Evolutionary conservation across 2,888 invertebrate species (phyloP).

Genomic region (Tenthredo distinguenda): DNA sequence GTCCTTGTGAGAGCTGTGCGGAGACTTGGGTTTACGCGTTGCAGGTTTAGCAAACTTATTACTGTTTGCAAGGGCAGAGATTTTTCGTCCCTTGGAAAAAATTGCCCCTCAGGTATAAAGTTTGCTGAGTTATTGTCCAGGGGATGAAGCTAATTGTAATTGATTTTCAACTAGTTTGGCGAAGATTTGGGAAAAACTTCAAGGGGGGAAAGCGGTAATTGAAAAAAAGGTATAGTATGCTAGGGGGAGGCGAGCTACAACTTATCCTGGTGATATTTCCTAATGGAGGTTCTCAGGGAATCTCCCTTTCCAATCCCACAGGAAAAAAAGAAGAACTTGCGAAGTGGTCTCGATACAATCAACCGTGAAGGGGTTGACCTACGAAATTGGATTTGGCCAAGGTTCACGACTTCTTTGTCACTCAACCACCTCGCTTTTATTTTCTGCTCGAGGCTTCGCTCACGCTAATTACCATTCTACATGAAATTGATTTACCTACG

Average conservation of each 20-base stretch:
- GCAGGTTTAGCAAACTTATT: slow-evolving; percentile 13
- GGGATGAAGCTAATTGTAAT: neutral
- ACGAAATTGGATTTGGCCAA: slow-evolving; percentile 23
- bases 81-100: neutral
- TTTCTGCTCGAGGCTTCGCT: neutral
- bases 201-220: neutral
- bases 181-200: neutral
- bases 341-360: slow-evolving; percentile 40
- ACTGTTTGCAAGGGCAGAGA: slow-evolving; percentile 12
- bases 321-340: neutral
- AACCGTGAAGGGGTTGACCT: slow-evolving; percentile 30
- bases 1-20: slow-evolving; percentile 11
- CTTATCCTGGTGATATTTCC: neutral
- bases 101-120: neutral
- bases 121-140: neutral
- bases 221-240: neutral
- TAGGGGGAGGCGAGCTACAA: neutral
- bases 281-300: neutral
- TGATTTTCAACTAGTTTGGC: neutral
- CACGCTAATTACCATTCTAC: slow-evolving; percentile 41
- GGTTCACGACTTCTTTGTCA: slow-evolving; percentile 37
- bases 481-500: slow-evolving; percentile 37
- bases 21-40: slow-evolving; percentile 17
- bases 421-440: slow-evolving; percentile 10
- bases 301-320: neutral